Conservation (phyloP, 2,797 vertebrate genomes). For the Gallinago stenura region DNA sequence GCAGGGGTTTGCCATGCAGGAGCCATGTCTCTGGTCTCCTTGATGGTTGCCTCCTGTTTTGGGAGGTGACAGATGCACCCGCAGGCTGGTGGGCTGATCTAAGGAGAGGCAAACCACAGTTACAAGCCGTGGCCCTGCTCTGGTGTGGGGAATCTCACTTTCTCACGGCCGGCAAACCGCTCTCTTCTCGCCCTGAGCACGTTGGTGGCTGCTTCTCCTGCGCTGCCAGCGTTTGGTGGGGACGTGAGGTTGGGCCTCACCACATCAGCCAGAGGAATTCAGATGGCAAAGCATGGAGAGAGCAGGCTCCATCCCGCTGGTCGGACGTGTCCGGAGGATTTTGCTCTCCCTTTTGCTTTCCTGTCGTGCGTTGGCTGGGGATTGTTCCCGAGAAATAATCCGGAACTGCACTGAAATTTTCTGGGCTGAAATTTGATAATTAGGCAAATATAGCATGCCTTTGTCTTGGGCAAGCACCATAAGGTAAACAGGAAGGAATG, state of each 20-base stretch:
- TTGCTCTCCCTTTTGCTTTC: not conserved
- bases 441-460: constrained; percentile 74
- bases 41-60: not conserved
- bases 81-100: not conserved
- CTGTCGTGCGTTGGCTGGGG: not conserved
- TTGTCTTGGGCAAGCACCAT: constrained; percentile 68
- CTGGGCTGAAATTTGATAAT: constrained; percentile 78
- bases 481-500: constrained; percentile 80
- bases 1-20: not conserved
- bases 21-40: not conserved
- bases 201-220: not conserved
- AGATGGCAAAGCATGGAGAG: not conserved
- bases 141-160: not conserved
- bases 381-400: constrained; percentile 43
- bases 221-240: not conserved
- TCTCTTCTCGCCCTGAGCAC: not conserved
- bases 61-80: not conserved
- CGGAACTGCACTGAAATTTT: constrained; percentile 34
- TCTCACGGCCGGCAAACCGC: accelerated
- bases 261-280: not conserved
- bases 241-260: not conserved
- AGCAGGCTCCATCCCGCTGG: accelerated
- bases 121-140: accelerated
- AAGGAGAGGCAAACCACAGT: not conserved
- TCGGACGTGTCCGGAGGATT: accelerated